Base-by-base conservation (phyloP, 1,140 invertebrate genomes). In the Brachionus calyciflorus region DNA sequence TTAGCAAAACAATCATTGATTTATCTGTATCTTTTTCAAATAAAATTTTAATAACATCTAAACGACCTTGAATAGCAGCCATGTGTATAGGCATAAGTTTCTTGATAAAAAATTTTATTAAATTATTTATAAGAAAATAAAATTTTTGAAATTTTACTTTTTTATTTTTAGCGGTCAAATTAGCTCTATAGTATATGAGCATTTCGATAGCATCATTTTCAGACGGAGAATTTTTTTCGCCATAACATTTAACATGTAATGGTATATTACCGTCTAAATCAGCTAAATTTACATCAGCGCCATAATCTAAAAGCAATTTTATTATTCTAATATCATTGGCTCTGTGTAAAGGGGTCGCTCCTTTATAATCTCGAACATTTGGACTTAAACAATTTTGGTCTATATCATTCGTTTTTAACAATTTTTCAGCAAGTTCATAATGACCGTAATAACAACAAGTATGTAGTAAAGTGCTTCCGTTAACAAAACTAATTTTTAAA, bases 381-480 rank as follows among this genome's bases (percentile, higher is more conserved):
- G 46, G 65, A 24, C 37, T 70, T 21, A 70, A 17, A 5, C 83
- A 57, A 46, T 83, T 81, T 1, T 83, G 78, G 55, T 83, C 82
- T 1, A 84, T 77, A 14, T 81, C 78, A 12, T 81, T 77, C 7
- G 78, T 53, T 2, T 78, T 76, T 1, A 92, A 82, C 1, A 90
- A 88, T 41, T 89, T 84, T 78, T 88, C 87, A 37, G 91, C 84
- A 10, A 90, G 81, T 51, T 87, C 87, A 48, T 88, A 86, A 80
- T 90, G 89, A 24, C 90, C 90, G 82, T 91, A 90, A 63, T 90
- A 90, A 53, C 89, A 88, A n/a, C 91, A 86, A 57, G 89, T 90
- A 81, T 92, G 91, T 37, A 92, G 86, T 40, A 91, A 82, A 1
- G 90, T 91, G 79, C 89, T 88, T 77, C 90, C 90, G 80, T 89